Evolutionary conservation across 92 coral and sea anemone genomes (phyloP), one percentile per base, ranked within the genome.

Genomic region (Hydrozoanthus gracilis): DNA sequence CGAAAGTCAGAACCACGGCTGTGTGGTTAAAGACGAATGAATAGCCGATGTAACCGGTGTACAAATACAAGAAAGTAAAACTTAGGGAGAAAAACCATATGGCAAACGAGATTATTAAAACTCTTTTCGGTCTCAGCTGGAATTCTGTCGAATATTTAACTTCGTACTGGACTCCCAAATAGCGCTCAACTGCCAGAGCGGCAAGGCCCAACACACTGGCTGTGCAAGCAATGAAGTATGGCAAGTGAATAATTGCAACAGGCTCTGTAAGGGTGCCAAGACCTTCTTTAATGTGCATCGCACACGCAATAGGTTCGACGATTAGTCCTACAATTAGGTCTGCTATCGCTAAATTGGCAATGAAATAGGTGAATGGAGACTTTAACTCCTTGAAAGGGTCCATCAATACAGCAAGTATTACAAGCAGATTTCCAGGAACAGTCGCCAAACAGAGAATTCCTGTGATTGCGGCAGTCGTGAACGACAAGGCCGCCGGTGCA

Each of bases 391-490:
- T 88, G 82, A 51, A 67, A 50, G 91, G 91, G 66, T 88, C 91
- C 12, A 74, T 16, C 18, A 49, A 78, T 44, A 88, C 88, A 14
- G 91, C 91, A 60, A 88, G 78, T 51, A 83, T 71, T 66, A 88
- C 88, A 9, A 88, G 91, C 16, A 88, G 84, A 62, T 88, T 88
- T 65, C 91, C 91, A n/a, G 84, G 91, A 73, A 88, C 86, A 52
- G 86, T 88, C 16, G 67, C 17, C 17, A 83, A 17, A 6, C 86
- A 46, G 68, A 88, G 72, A 11, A 88, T 16, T 48, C 79, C 64
- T 44, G 91, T 62, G 60, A 76, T 54, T 10, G 87, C 62, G 16
- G 88, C 88, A 3, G 91, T 83, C 9, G 80, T 62, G 64, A 82
- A 83, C 5, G 91, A 88, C 4, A 88, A 78, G 46, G 86, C 77